Conservation (phyloP, 2,797 vertebrate genomes). For the Oryzias sinensis region DNA sequence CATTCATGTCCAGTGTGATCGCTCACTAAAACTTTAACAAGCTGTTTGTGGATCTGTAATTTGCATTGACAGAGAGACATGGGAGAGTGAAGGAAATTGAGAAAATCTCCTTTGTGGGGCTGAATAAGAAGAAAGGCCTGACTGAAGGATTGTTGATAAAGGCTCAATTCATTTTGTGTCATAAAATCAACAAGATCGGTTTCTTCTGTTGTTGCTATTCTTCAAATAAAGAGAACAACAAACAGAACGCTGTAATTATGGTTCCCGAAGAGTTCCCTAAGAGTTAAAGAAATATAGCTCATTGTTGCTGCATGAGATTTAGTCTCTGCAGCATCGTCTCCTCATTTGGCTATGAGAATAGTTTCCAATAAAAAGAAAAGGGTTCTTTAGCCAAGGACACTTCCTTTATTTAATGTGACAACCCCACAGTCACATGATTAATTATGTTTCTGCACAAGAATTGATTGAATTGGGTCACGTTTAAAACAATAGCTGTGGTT, state of each 20-base stretch:
- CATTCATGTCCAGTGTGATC: conserved; percentile 68
- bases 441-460: conserved; percentile 38
- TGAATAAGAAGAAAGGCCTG: conserved; percentile 27
- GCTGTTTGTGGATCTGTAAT: conserved; percentile 61
- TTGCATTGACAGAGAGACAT: conserved; percentile 39
- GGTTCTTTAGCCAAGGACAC: conserved; percentile 41
- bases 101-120: conserved; percentile 4
- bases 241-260: conserved; percentile 47
- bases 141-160: conserved; percentile 47
- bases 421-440: conserved; percentile 45
- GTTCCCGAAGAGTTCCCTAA: conserved; percentile 36
- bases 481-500: conserved; percentile 12
- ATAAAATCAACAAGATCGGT: conserved; percentile 33
- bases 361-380: conserved; percentile 48
- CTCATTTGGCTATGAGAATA: conserved; percentile 66
- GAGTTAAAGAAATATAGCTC: conserved; percentile 48
- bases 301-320: conserved; percentile 46
- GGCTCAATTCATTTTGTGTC: conserved; percentile 38
- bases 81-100: conserved; percentile 3
- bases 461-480: conserved; percentile 19
- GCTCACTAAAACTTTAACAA: conserved; percentile 70
- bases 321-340: conserved; percentile 50
- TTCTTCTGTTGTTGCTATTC: conserved; percentile 31
- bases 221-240: conserved; percentile 39
- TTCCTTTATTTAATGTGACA: conserved; percentile 63